Evolutionary conservation across 2,888 invertebrate genomes (phyloP).

Genomic region (Zhuqinia jingwanae): DNA sequence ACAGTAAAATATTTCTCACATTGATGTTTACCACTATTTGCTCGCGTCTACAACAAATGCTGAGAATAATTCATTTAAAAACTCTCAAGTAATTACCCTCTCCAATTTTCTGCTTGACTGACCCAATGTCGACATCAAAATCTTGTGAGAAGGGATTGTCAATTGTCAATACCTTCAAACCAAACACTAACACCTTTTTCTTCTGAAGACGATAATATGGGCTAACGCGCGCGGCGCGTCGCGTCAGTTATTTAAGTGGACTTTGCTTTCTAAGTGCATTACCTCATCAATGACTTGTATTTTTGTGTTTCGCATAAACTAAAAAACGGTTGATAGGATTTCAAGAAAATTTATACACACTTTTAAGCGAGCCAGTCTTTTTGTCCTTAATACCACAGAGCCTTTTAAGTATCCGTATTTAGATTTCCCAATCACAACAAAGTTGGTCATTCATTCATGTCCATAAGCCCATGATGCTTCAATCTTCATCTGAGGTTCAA

Average conservation of each 20-base stretch:
- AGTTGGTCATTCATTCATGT: no score
- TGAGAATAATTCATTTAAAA: conserved; percentile 49
- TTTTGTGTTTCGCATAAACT: no score
- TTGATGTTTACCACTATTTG: background rate
- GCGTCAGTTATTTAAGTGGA: background rate
- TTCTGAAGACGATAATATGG: no score
- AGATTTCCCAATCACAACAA: no score
- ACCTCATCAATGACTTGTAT: conserved; percentile 3
- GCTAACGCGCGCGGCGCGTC: background rate
- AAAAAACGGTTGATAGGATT: background rate
- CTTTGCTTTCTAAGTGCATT: background rate
- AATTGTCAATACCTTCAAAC: conserved; percentile 19
- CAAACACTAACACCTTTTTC: background rate
- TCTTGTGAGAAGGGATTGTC: conserved; percentile 21
- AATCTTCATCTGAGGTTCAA: background rate
- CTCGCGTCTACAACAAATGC: background rate
- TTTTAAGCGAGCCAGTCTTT: background rate
- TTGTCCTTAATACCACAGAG: background rate
- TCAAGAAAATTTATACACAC: background rate
- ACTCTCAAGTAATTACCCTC: conserved; percentile 58
- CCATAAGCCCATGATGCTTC: no score
- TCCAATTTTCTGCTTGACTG: conserved; percentile 62
- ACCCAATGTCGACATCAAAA: conserved; percentile 53
- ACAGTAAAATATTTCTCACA: background rate
- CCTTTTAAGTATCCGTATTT: background rate